These are phyloP conservation scores for Gobius niger DNA, from an alignment of 2,113 vertebrate genomes.

Conservation along the genomic window DNA sequence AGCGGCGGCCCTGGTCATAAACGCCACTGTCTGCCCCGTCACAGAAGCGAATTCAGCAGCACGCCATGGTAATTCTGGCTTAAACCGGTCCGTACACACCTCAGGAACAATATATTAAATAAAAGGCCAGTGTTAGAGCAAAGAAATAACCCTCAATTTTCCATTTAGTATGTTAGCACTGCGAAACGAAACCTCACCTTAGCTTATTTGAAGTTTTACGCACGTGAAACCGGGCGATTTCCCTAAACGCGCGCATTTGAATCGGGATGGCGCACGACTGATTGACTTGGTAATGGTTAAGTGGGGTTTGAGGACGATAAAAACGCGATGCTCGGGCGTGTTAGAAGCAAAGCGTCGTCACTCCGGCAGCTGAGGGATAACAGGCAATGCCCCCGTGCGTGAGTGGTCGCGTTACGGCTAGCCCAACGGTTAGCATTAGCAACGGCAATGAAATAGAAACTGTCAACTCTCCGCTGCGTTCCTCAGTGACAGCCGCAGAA, in stretches of 20 bases:
- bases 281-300: background rate
- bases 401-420: constrained; percentile 22
- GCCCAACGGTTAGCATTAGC: constrained; percentile 50
- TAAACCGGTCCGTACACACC: constrained; percentile 50
- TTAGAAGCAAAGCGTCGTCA: background rate
- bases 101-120: background rate
- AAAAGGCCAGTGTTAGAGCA: background rate
- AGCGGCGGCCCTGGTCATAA: constrained; percentile 15
- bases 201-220: constrained; percentile 7
- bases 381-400: background rate
- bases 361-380: background rate
- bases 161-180: background rate
- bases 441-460: constrained; percentile 25
- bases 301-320: background rate
- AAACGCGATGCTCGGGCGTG: background rate
- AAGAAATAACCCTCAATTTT: background rate
- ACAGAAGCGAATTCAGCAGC: constrained; percentile 68
- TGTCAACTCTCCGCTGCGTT: constrained; percentile 41
- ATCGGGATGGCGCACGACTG: background rate
- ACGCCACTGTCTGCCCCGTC: constrained; percentile 21
- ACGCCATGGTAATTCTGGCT: constrained; percentile 58
- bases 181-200: constrained; percentile 18
- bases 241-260: constrained; percentile 15
- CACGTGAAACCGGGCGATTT: constrained; percentile 17
- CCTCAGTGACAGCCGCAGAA: constrained; percentile 7